These are phyloP conservation scores for Limenitis arthemis DNA, from an alignment of 2,888 invertebrate species.

Conservation along the genomic window DNA sequence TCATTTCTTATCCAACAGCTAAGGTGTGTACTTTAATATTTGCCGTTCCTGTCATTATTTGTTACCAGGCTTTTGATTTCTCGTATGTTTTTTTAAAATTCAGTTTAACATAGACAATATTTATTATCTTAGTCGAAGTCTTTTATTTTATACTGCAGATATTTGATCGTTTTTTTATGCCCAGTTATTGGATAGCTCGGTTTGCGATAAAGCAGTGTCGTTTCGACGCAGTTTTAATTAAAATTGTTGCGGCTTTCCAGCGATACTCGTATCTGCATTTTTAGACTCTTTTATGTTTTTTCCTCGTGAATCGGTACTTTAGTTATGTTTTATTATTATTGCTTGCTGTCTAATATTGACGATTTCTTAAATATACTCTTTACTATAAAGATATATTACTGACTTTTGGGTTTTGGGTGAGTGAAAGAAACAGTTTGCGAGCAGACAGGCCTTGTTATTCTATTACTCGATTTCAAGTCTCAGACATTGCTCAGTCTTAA, in stretches of 20 bases:
- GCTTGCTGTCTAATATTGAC: background rate
- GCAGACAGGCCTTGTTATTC: too few species aligned
- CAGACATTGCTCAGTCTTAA: too few species aligned
- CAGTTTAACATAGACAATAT: background rate
- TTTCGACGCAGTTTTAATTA: constrained; percentile 20
- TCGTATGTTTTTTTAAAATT: too few species aligned
- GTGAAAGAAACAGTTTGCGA: too few species aligned
- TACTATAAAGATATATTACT: too few species aligned
- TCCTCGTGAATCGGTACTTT: constrained; percentile 1
- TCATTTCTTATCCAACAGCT: too few species aligned
- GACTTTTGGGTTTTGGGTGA: too few species aligned
- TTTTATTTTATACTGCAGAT: constrained; percentile 5
- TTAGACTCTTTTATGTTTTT: constrained; percentile 1
- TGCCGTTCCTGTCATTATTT: too few species aligned
- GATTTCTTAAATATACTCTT: background rate
- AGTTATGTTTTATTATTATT: background rate
- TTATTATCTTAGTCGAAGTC: background rate
- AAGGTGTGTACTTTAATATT: too few species aligned
- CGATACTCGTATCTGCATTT: constrained; percentile 13
- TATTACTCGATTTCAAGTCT: too few species aligned
- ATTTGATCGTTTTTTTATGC: constrained; percentile 6
- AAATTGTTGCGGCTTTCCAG: constrained; percentile 12
- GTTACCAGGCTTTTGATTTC: too few species aligned
- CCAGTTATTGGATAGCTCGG: constrained; percentile 11
- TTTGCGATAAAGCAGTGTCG: constrained; percentile 11